Conservation (phyloP, 2,797 vertebrate genomes). For the Crax fasciolata region DNA sequence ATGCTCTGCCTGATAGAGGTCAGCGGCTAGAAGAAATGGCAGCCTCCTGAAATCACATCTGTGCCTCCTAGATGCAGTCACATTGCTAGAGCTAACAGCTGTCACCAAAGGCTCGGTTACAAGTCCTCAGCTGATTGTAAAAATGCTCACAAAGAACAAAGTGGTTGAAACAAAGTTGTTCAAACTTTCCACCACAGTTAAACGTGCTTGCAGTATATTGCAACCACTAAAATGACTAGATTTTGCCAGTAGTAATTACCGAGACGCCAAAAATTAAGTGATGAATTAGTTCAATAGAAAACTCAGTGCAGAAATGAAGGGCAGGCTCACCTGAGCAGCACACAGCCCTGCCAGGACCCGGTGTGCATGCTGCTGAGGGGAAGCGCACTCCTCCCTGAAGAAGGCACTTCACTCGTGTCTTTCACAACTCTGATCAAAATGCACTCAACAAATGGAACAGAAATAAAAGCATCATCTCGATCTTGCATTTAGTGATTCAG, state of each 20-base stretch:
- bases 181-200: slow-evolving; percentile 18
- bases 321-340: background rate
- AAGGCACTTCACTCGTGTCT: background rate
- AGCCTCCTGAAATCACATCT: background rate
- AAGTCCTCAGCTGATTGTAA: background rate
- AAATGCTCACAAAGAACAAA: background rate
- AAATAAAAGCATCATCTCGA: background rate
- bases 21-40: background rate
- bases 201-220: background rate
- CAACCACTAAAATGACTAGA: background rate
- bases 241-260: slow-evolving; percentile 46
- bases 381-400: background rate
- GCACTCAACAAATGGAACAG: background rate
- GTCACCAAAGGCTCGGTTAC: background rate
- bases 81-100: background rate
- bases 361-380: rapidly evolving
- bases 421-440: background rate
- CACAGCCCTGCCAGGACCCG: rapidly evolving
- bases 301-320: background rate
- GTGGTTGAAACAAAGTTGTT: background rate
- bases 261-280: slow-evolving; percentile 36
- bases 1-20: background rate
- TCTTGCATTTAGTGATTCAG: background rate
- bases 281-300: background rate
- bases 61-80: background rate